A percentile compares a stretch with the other conserved stretches of the same genome.
Conservation (phyloP, 2,113 vertebrate species). For the Trachemys scripta region DNA sequence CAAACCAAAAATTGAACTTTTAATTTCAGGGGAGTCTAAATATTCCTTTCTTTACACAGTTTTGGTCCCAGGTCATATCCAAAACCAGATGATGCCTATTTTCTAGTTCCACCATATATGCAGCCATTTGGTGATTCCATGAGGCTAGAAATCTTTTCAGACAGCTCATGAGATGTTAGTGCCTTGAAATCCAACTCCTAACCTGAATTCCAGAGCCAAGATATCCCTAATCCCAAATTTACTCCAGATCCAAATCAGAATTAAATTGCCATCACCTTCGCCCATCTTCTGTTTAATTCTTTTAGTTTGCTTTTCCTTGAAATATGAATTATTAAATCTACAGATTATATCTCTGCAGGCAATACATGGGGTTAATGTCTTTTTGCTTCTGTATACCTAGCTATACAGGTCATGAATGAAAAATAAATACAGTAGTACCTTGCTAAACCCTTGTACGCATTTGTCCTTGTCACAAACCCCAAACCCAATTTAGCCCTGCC, state of each 20-base stretch:
- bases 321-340: neutral
- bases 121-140: neutral
- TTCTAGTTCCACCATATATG: neutral
- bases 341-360: fast-evolving
- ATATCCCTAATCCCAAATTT: neutral
- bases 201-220: neutral
- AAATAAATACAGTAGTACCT: neutral
- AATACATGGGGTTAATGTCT: neutral
- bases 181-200: neutral
- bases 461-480: neutral
- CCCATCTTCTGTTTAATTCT: fast-evolving
- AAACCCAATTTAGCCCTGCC: neutral
- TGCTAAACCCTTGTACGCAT: neutral
- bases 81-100: neutral
- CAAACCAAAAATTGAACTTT: neutral
- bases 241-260: neutral
- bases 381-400: neutral
- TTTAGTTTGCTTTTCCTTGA: neutral
- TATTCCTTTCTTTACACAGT: neutral
- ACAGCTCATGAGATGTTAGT: neutral
- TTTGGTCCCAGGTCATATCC: neutral
- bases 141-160: neutral
- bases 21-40: neutral
- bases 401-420: neutral
- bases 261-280: neutral